These are phyloP conservation scores for Cyrtonyx montezumae DNA, from an alignment of 2,113 vertebrate species.

Conservation along the genomic window DNA sequence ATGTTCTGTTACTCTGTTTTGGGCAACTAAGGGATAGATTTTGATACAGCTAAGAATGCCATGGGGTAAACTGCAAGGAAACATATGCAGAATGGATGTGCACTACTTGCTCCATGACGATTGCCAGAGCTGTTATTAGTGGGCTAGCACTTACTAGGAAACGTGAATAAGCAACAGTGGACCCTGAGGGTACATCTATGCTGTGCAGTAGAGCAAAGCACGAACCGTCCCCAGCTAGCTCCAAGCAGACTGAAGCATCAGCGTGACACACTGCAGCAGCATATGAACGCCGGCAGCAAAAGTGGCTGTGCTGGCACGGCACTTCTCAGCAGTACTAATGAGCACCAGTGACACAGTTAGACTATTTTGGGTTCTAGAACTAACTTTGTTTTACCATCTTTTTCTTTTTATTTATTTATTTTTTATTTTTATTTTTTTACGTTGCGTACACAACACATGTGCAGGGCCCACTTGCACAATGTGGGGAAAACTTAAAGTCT, in stretches of 20 bases:
- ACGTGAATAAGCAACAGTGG: background rate
- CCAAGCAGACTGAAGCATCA: background rate
- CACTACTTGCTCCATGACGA: background rate
- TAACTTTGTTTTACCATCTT: background rate
- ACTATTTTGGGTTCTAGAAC: background rate
- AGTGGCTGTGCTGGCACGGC: background rate
- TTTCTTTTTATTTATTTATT: too few species aligned
- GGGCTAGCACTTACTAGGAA: background rate
- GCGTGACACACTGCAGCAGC: background rate
- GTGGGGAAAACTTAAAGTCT: background rate
- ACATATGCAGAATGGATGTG: background rate
- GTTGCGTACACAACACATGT: background rate
- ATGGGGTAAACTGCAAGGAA: background rate
- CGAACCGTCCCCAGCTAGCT: background rate
- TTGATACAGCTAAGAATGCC: background rate
- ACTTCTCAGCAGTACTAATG: background rate
- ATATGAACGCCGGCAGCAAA: background rate
- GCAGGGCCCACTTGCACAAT: background rate
- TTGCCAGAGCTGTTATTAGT: background rate
- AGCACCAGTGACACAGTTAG: background rate
- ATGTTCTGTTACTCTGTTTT: background rate
- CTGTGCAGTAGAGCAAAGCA: background rate
- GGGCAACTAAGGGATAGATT: background rate
- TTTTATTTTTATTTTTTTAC: too few species aligned
- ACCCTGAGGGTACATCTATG: background rate